Conservation (phyloP, 2,797 vertebrate species). For the Epinephelus awoara region DNA sequence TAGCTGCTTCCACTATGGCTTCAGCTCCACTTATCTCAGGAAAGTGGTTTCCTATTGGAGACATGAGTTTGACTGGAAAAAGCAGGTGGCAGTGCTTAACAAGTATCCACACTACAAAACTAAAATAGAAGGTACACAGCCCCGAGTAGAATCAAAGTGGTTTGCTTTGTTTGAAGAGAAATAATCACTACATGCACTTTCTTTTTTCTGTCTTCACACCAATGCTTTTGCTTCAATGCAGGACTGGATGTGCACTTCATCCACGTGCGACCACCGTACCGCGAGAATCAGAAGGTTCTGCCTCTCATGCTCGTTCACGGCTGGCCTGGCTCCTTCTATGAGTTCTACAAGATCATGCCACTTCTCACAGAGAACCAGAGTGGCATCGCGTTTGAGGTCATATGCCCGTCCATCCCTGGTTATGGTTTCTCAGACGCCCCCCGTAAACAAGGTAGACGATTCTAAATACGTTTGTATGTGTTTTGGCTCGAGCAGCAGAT, state of each 20-base stretch:
- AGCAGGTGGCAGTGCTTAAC: slow-evolving; percentile 90
- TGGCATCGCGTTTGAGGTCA: slow-evolving; percentile 87
- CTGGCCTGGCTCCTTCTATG: slow-evolving; percentile 93
- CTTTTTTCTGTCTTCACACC: neutral
- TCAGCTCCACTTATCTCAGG: slow-evolving; percentile 88
- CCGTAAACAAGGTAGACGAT: slow-evolving; percentile 85
- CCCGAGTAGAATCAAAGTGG: neutral
- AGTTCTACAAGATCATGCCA: slow-evolving; percentile 93
- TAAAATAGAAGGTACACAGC: slow-evolving; percentile 90
- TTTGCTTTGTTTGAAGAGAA: neutral
- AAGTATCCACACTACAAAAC: slow-evolving; percentile 92
- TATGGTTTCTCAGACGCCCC: slow-evolving; percentile 92
- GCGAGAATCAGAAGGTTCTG: slow-evolving; percentile 77
- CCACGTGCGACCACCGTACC: slow-evolving; percentile 84
- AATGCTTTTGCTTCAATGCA: slow-evolving; percentile 54
- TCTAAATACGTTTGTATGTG: neutral
- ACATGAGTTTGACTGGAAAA: slow-evolving; percentile 90
- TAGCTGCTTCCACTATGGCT: slow-evolving; percentile 89
- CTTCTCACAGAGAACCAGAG: slow-evolving; percentile 84
- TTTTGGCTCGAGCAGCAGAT: neutral
- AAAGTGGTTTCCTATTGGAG: slow-evolving; percentile 91
- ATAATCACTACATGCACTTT: too few species aligned
- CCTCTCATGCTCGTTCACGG: slow-evolving; percentile 92
- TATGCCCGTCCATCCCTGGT: slow-evolving; percentile 94
- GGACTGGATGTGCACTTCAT: slow-evolving; percentile 92